These are phyloP conservation scores for Edolisoma coerulescens DNA, from an alignment of 2,113 vertebrate species.

Conservation along the genomic window DNA sequence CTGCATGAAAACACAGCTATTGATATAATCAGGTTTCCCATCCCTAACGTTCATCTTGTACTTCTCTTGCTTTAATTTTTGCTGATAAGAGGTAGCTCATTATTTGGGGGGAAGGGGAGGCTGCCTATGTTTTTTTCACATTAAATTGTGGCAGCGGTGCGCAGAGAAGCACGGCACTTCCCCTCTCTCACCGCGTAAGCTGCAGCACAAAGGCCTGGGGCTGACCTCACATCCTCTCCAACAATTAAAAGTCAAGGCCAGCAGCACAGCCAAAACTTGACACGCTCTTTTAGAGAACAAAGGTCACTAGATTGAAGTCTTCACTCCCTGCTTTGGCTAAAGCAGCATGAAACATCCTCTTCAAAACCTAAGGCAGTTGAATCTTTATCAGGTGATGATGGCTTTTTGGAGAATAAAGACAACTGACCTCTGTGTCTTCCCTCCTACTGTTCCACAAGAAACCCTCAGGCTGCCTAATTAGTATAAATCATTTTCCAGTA, in stretches of 20 bases:
- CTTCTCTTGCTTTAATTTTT: background rate
- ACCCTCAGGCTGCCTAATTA: slow-evolving; percentile 35
- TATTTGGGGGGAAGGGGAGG: background rate
- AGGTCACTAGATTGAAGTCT: slow-evolving; percentile 57
- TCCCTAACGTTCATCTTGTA: background rate
- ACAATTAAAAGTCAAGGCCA: slow-evolving; percentile 66
- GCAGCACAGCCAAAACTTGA: slow-evolving; percentile 56
- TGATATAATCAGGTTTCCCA: background rate
- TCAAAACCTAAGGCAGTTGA: slow-evolving; percentile 48
- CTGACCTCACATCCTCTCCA: slow-evolving; percentile 63
- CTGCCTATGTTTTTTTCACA: background rate
- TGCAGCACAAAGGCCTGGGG: slow-evolving; percentile 38
- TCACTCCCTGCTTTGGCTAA: slow-evolving; percentile 39
- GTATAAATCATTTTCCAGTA: slow-evolving; percentile 62
- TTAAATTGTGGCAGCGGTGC: background rate
- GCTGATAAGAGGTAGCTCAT: background rate
- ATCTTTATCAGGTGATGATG: slow-evolving; percentile 66
- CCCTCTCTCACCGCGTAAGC: slow-evolving; percentile 31
- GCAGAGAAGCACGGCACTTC: slow-evolving; percentile 10
- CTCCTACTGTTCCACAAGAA: slow-evolving; percentile 44
- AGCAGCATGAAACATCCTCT: slow-evolving; percentile 54
- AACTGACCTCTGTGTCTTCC: slow-evolving; percentile 34
- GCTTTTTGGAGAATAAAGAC: slow-evolving; percentile 57
- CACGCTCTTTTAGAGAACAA: slow-evolving; percentile 60
- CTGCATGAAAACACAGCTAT: background rate